Conservation (phyloP, 2,113 vertebrate genomes). For the Silurus asotus region DNA sequence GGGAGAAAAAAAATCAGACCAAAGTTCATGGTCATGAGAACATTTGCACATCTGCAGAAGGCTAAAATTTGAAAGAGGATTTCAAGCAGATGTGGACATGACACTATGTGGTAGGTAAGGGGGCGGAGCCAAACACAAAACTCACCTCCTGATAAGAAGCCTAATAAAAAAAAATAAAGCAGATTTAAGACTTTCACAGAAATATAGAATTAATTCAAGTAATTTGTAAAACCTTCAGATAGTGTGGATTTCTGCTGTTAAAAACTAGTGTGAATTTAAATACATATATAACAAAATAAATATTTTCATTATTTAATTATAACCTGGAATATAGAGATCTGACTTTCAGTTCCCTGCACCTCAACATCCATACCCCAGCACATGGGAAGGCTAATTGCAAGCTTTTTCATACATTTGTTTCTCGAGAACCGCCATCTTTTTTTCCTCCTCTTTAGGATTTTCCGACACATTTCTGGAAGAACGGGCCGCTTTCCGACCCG, state of each 20-base stretch:
- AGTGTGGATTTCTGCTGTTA: not conserved
- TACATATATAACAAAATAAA: not conserved
- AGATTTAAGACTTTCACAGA: not conserved
- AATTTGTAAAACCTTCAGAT: not conserved
- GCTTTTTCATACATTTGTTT: not conserved
- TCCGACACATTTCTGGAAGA: conserved; percentile 35
- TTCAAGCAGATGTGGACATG: conserved; percentile 15
- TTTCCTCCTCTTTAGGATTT: not conserved
- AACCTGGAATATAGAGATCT: no score
- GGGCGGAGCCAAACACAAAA: not conserved
- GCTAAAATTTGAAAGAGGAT: not conserved
- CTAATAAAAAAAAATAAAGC: not conserved
- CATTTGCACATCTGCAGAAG: not conserved
- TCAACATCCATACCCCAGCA: not conserved
- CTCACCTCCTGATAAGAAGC: not conserved
- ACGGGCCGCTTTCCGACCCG: conserved; percentile 56
- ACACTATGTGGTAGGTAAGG: not conserved
- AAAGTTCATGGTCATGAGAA: not conserved
- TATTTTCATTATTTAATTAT: not conserved
- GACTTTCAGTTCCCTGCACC: not conserved
- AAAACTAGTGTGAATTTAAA: not conserved
- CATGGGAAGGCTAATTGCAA: not conserved
- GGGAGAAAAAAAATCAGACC: not conserved
- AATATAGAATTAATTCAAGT: not conserved
- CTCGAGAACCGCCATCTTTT: not conserved